Percentiles rank a stretch among this genome's conserved stretches.
phyloP scores from a whole-genome alignment of 2,113 vertebrate genomes.

The Mastomys natalensis region DNA sequence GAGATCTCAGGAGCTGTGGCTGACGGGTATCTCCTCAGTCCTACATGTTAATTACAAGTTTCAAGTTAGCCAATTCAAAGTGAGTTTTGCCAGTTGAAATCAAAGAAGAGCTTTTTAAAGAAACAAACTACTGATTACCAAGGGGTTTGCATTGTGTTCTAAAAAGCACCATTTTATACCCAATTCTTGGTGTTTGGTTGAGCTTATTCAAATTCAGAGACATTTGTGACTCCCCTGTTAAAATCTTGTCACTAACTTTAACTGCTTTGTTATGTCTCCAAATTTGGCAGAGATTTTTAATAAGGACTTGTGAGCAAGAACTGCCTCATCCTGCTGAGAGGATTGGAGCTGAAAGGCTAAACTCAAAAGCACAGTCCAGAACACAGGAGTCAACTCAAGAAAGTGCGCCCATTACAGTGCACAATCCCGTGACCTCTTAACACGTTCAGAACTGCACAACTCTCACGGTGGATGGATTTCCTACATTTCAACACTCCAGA shows the following conservation, averaged over 20 bases:
- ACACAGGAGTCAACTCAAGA: not conserved
- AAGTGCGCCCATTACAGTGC: not conserved
- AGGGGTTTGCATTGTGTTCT: constrained; percentile 27
- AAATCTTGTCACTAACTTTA: constrained; percentile 46
- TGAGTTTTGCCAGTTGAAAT: constrained; percentile 52
- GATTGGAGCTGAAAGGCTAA: constrained; percentile 44
- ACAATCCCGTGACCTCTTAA: not conserved
- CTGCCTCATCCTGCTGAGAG: constrained; percentile 47
- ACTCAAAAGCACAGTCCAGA: constrained; percentile 31
- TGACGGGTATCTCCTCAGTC: constrained; percentile 2
- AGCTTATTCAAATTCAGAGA: constrained; percentile 61
- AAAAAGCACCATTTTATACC: constrained; percentile 50
- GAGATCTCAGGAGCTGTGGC: constrained; percentile 44
- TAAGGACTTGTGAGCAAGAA: constrained; percentile 52
- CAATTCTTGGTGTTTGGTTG: constrained; percentile 57
- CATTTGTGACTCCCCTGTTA: constrained; percentile 20
- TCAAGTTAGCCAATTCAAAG: constrained; percentile 44
- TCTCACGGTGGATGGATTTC: not conserved
- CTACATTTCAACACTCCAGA: not conserved
- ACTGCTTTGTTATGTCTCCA: constrained; percentile 54
- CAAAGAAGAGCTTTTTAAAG: constrained; percentile 65
- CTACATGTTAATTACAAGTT: constrained; percentile 62
- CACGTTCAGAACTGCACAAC: not conserved
- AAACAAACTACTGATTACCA: constrained; percentile 64
- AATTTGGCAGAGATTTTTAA: constrained; percentile 49